Conservation (phyloP, 2,113 vertebrate genomes). For the Cettia cetti region DNA sequence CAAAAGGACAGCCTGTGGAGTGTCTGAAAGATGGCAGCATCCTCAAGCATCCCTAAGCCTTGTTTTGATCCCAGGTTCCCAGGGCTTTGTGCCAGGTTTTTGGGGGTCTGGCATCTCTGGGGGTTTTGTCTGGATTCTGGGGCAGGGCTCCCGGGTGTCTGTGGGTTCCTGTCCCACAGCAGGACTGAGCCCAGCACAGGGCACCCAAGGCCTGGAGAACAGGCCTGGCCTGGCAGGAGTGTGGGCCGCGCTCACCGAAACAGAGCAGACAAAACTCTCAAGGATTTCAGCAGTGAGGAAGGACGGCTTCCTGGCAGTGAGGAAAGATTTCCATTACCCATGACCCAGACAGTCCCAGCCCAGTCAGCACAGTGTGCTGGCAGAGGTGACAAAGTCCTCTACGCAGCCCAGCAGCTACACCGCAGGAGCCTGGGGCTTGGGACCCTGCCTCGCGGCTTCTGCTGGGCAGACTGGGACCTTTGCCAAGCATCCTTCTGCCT, state of each 20-base stretch:
- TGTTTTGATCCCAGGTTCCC: conserved; percentile 21
- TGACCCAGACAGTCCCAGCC: not conserved
- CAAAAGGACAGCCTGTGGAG: rapidly evolving
- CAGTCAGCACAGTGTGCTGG: not conserved
- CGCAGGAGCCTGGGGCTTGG: not conserved
- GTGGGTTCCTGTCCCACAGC: not conserved
- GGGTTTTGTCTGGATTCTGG: not conserved
- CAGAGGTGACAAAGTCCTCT: not conserved
- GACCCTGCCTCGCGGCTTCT: not conserved
- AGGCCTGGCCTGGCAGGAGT: not conserved
- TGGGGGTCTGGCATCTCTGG: conserved; percentile 12
- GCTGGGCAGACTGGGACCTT: not conserved
- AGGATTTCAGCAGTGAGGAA: not conserved
- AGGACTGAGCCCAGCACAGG: not conserved
- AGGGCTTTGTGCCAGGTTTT: conserved; percentile 29
- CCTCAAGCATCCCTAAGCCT: not conserved
- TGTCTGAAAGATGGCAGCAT: conserved; percentile 26
- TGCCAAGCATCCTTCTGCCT: not conserved
- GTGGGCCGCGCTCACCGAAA: not conserved
- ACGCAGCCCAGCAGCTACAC: not conserved
- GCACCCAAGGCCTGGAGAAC: not conserved
- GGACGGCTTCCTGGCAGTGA: not conserved
- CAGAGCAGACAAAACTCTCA: not conserved
- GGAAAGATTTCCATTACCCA: not conserved
- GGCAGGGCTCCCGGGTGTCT: not conserved